Evolutionary conservation across 1,140 invertebrate genomes (phyloP).

Genomic region (Probaryconus sp.): DNA sequence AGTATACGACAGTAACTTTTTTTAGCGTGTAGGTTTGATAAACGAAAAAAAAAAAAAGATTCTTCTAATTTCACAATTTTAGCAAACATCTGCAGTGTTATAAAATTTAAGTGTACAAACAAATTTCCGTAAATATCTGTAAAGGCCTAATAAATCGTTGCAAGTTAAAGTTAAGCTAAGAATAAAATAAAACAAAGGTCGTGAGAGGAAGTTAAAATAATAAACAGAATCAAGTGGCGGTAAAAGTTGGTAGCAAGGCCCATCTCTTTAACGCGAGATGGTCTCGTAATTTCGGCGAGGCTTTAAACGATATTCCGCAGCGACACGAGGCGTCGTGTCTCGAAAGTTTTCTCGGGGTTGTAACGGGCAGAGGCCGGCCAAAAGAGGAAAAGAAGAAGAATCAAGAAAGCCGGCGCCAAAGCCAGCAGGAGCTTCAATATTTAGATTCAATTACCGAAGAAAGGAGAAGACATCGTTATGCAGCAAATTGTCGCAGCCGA

Average conservation of each 20-base stretch:
- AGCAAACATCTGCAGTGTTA: no score
- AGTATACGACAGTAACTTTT: no score
- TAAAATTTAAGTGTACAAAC: no score
- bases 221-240: conserved; percentile 48
- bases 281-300: conserved; percentile 67
- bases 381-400: conserved; percentile 59
- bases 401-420: conserved; percentile 69
- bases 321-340: conserved; percentile 68
- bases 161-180: no score
- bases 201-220: conserved; percentile 43
- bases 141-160: no score
- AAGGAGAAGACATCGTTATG: conserved; percentile 69
- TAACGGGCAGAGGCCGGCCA: conserved; percentile 22
- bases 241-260: conserved; percentile 46
- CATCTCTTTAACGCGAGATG: conserved; percentile 65
- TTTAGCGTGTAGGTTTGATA: no score
- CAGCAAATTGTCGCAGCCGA: conserved; percentile 69
- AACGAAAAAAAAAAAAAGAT: no score
- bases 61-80: no score
- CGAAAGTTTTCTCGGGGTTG: conserved; percentile 69
- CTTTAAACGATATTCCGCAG: conserved; percentile 69
- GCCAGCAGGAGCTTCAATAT: conserved; percentile 70
- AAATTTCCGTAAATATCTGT: no score
- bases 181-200: background rate
- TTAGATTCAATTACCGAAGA: conserved; percentile 76